These are phyloP conservation scores for Dasyprocta punctata DNA, from an alignment of 2,113 vertebrate species.

Conservation along the genomic window DNA sequence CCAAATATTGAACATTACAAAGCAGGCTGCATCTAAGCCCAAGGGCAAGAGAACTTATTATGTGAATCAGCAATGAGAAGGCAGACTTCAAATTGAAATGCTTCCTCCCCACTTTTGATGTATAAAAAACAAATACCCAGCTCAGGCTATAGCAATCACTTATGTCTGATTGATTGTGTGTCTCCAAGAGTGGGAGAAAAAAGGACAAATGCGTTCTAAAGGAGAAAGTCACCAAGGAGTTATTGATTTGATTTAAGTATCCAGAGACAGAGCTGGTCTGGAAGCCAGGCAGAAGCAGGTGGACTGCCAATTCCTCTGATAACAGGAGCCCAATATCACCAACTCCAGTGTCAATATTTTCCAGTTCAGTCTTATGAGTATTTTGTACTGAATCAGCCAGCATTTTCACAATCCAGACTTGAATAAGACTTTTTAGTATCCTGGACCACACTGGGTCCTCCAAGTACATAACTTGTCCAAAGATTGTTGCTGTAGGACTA, in stretches of 20 bases:
- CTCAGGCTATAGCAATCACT: background rate
- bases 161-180: conserved; percentile 54
- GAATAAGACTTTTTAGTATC: background rate
- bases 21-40: fast-evolving
- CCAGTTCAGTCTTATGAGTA: background rate
- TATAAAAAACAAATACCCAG: conserved; percentile 36
- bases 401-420: background rate
- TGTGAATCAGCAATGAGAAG: background rate
- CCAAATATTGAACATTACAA: background rate
- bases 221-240: conserved; percentile 21
- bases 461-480: background rate
- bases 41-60: background rate
- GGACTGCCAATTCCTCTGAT: background rate
- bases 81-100: background rate
- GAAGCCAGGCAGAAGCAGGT: fast-evolving
- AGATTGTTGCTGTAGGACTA: background rate
- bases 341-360: background rate
- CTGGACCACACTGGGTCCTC: fast-evolving
- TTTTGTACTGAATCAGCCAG: background rate
- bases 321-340: background rate
- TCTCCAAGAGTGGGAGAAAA: background rate
- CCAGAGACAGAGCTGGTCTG: background rate
- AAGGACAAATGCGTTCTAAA: conserved; percentile 37
- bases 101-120: conserved; percentile 18
- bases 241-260: background rate